Evolutionary conservation across 1,140 invertebrate species (phyloP).

Genomic region (Drosophila orena): DNA sequence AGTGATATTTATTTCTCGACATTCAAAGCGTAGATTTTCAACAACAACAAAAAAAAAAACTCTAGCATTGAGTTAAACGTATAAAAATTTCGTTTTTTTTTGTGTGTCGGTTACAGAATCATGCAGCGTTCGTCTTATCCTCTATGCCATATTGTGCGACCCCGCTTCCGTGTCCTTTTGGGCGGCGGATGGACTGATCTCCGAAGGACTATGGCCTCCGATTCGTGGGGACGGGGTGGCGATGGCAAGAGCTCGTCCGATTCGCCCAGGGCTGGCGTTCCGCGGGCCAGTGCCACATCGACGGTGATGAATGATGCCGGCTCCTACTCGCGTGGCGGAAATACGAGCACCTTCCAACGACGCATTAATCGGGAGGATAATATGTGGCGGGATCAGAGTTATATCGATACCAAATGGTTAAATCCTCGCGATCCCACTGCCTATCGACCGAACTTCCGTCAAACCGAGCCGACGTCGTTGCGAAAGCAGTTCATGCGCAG

Average conservation of each 20-base stretch:
- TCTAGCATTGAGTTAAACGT: too few species aligned
- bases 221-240: neutral
- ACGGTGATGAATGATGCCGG: neutral
- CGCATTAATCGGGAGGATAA: conserved; percentile 55
- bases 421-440: conserved; percentile 25
- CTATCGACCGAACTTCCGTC: conserved; percentile 54
- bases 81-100: too few species aligned
- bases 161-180: neutral
- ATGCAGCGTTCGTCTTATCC: conserved; percentile 13
- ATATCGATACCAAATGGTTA: conserved; percentile 51
- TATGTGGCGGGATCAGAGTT: conserved; percentile 47
- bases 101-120: neutral
- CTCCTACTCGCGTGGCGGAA: neutral
- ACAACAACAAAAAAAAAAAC: too few species aligned
- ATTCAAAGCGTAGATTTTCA: too few species aligned
- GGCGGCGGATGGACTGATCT: neutral
- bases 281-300: conserved; percentile 17
- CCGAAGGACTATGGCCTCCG: neutral
- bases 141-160: neutral
- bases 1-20: too few species aligned
- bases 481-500: conserved; percentile 65
- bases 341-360: neutral
- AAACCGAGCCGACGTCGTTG: conserved; percentile 41
- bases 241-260: neutral
- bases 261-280: neutral